Conservation (phyloP, 2,797 vertebrate species). For the Sebastiscus albofasciatus region DNA sequence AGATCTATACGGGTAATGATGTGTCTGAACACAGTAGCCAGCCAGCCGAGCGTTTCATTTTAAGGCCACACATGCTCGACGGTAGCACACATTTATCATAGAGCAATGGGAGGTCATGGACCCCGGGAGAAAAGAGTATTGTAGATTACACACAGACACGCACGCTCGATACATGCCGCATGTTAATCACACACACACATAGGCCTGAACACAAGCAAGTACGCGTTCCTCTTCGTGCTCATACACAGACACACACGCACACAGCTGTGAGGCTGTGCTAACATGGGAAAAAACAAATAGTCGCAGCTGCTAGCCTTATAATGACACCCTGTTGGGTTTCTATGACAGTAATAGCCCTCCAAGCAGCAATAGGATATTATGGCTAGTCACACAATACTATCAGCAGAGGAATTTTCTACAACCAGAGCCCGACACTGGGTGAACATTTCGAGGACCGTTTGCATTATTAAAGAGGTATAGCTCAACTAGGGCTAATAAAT, state of each 20-base stretch:
- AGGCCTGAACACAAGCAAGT: not conserved
- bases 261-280: conserved; percentile 35
- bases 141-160: conserved; percentile 24
- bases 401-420: conserved; percentile 42
- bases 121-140: conserved; percentile 49
- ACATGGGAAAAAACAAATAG: conserved; percentile 61
- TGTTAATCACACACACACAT: conserved; percentile 3
- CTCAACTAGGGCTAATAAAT: conserved; percentile 29
- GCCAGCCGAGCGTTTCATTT: conserved; percentile 55
- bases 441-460: conserved; percentile 46
- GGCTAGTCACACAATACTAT: conserved; percentile 53
- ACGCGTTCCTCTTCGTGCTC: conserved; percentile 13
- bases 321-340: conserved; percentile 70
- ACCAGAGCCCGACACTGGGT: conserved; percentile 14
- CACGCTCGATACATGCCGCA: conserved; percentile 14
- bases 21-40: conserved; percentile 60
- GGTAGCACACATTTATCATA: conserved; percentile 71
- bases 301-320: conserved; percentile 63
- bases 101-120: conserved; percentile 55
- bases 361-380: conserved; percentile 62
- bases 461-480: conserved; percentile 52
- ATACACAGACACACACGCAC: conserved; percentile 17
- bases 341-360: conserved; percentile 67
- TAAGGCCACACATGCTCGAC: conserved; percentile 65
- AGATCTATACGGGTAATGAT: conserved; percentile 70